These are phyloP conservation scores for Tringa solitaria DNA, from an alignment of 2,113 vertebrate species.

Conservation along the genomic window DNA sequence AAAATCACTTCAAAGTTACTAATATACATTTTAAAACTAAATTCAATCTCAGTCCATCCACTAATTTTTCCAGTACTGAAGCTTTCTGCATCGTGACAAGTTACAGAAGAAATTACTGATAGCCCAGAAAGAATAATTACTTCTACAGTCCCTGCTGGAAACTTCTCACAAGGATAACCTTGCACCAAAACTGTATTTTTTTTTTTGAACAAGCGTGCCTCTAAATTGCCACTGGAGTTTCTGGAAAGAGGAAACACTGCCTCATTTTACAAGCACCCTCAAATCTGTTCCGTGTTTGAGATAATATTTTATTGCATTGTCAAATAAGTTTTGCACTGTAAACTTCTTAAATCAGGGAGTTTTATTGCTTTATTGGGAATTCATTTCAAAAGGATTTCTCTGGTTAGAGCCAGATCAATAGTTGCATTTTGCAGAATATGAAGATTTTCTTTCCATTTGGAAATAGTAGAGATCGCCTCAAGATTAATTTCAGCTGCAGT, in stretches of 20 bases:
- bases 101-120: background rate
- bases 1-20: background rate
- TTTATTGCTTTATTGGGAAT: constrained; percentile 39
- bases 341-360: constrained; percentile 12
- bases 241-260: background rate
- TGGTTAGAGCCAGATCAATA: constrained; percentile 9
- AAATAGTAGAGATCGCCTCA: background rate
- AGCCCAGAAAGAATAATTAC: background rate
- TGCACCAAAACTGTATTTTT: background rate
- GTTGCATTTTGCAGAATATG: constrained; percentile 10
- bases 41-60: background rate
- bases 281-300: background rate
- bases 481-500: constrained; percentile 6
- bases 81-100: background rate
- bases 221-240: background rate
- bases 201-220: background rate
- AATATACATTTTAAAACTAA: background rate
- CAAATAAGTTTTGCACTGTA: background rate
- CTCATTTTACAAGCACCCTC: background rate
- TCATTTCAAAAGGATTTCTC: constrained; percentile 39
- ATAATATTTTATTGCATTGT: constrained; percentile 4
- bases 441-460: constrained; percentile 14
- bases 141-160: background rate
- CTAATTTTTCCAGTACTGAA: background rate
- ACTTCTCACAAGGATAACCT: background rate